phyloP scores from a whole-genome alignment of 2,797 vertebrate species.

The Cetoscarus ocellatus region DNA sequence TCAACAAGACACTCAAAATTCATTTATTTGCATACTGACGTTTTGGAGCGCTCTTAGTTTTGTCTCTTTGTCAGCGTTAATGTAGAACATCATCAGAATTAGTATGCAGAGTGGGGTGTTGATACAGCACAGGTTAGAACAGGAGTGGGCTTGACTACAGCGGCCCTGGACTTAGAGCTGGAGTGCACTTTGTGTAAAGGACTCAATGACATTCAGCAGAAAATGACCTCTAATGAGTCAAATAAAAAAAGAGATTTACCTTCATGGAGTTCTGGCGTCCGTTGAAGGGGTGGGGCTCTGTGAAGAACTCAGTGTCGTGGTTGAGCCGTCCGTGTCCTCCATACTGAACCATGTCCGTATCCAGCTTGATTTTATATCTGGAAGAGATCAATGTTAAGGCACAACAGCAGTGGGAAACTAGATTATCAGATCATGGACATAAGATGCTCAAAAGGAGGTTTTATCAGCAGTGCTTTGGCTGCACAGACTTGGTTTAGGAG shows the following conservation, averaged over 20 bases:
- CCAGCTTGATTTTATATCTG: slow-evolving; percentile 96
- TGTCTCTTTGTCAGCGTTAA: slow-evolving; percentile 41
- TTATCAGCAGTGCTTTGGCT: slow-evolving; percentile 52
- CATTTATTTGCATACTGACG: slow-evolving; percentile 61
- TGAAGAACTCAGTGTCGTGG: slow-evolving; percentile 93
- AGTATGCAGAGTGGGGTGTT: slow-evolving; percentile 45
- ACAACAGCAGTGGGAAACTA: slow-evolving; percentile 57
- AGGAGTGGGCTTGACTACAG: slow-evolving; percentile 40
- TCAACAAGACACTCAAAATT: slow-evolving; percentile 56
- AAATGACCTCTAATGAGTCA: slow-evolving; percentile 43
- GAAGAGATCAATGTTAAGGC: slow-evolving; percentile 85
- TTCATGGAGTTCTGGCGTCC: slow-evolving; percentile 87
- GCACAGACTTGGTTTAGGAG: slow-evolving; percentile 56
- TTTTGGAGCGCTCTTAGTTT: slow-evolving; percentile 60
- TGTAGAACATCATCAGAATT: slow-evolving; percentile 39
- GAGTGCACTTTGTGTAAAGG: slow-evolving; percentile 42
- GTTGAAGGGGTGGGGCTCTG: slow-evolving; percentile 86
- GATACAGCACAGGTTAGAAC: slow-evolving; percentile 40
- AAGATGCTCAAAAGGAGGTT: slow-evolving; percentile 49
- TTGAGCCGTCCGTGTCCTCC: slow-evolving; percentile 96
- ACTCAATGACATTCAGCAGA: slow-evolving; percentile 46
- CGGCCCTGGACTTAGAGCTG: slow-evolving; percentile 41
- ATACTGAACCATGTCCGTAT: slow-evolving; percentile 89
- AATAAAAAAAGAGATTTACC: slow-evolving; percentile 83
- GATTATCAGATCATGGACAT: slow-evolving; percentile 64